Base-by-base conservation (phyloP, 2,888 invertebrate species). In the Drosophila longiperda region DNA sequence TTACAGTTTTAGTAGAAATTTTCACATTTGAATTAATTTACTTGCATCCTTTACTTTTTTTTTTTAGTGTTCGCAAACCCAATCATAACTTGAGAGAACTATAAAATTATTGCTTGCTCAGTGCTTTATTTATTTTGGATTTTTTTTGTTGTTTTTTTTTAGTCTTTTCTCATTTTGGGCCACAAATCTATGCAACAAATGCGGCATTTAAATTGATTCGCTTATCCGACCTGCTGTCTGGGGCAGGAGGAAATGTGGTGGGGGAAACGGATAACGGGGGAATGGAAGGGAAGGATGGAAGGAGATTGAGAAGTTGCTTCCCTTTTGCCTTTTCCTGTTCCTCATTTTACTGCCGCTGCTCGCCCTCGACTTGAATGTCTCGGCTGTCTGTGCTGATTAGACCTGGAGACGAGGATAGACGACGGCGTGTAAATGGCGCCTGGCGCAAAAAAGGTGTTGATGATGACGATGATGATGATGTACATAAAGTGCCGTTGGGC, bases 361-460 rank as follows among this genome's bases (percentile, higher is more conserved):
- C 15, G 45, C 40, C 40, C 50, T n/a, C 36, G 59, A 23, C n/a
- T 54, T 50, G 61, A 38, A 40, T 66, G 75, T 69, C 80, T 68
- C 68, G 64, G 80, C 87, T 87, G 86, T 87, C 86, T 89, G 75
- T 54, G 82, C 82, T 87, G 90, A 87, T 87, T 87, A 90, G 90
- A 87, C 69, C 82, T 81, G 79, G 66, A 87, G 84, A 79, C 87
- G 89, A 90, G 79, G 89, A 83, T 87, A 86, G 89, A 86, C 82
- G 82, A 87, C 90, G 89, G 90, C 85, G 90, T 90, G 90, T 86
- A 86, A 90, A 86, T 86, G 90, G 89, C 83, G 80, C 80, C 89
- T 85, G 85, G 86, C 84, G 86, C 84, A 90, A 81, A 83, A 83
- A 87, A 89, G 86, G 84, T 87, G 90, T 90, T 88, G 90, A 83